Evolutionary conservation across 2,113 vertebrate species (phyloP).

Genomic region (Phalacrocorax pelagicus): DNA sequence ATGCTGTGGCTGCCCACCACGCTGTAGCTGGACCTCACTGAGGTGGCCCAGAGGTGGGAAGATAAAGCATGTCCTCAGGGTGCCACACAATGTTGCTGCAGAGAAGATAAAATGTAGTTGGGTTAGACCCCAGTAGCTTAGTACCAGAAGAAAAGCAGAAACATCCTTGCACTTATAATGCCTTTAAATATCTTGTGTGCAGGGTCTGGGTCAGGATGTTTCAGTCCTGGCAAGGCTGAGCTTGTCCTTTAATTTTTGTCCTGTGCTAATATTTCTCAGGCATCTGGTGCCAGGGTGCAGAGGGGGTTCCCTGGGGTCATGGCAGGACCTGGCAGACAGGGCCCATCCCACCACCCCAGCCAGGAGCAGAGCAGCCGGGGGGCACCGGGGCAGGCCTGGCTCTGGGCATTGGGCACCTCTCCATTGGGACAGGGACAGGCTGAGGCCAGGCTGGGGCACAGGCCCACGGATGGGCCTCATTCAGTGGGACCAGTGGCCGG

Average conservation of each 20-base stretch:
- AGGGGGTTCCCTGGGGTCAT: rapidly evolving
- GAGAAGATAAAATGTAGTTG: background rate
- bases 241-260: background rate
- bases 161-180: background rate
- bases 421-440: too few relatives aligned
- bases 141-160: background rate
- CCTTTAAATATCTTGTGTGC: background rate
- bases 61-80: background rate
- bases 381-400: rapidly evolving
- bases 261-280: background rate
- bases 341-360: rapidly evolving
- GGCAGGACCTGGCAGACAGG: background rate
- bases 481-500: rapidly evolving
- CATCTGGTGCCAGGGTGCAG: background rate
- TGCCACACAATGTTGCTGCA: background rate
- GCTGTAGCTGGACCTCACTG: background rate
- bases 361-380: rapidly evolving
- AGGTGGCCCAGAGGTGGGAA: background rate
- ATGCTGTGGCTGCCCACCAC: background rate
- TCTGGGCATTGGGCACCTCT: rapidly evolving
- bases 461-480: too few relatives aligned
- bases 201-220: background rate
- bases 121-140: background rate
- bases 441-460: rapidly evolving
- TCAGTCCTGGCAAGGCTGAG: background rate